These are phyloP conservation scores for Sinopyrophorus schimmeli DNA, from an alignment of 2,888 invertebrate species.

Conservation along the genomic window DNA sequence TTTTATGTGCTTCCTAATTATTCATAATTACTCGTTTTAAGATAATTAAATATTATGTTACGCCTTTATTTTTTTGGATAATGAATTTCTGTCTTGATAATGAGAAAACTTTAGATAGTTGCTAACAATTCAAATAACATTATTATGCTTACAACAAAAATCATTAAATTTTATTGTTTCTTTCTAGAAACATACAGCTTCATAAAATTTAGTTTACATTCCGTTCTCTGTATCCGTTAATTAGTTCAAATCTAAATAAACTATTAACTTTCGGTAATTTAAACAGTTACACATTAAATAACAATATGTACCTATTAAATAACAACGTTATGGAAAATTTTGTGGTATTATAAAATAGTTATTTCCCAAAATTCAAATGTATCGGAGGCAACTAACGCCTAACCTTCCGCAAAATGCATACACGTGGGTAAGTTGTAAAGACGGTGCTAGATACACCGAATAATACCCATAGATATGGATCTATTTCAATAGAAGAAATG, in stretches of 20 bases:
- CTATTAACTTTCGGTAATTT: too few species aligned
- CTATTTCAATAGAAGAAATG: too few species aligned
- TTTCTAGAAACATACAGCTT: background rate
- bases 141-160: constrained; percentile 22
- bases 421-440: constrained; percentile 1
- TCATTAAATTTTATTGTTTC: too few species aligned
- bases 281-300: too few species aligned
- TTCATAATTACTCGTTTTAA: constrained; percentile 32
- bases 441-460: background rate
- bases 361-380: too few species aligned
- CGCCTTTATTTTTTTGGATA: constrained; percentile 28
- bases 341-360: too few species aligned
- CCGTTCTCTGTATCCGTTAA: too few species aligned
- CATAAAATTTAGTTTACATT: too few species aligned
- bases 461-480: too few species aligned
- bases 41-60: constrained; percentile 31
- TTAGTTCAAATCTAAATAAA: too few species aligned
- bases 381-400: constrained; percentile 4
- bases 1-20: constrained; percentile 34
- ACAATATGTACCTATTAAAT: too few species aligned
- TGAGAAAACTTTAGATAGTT: constrained; percentile 26
- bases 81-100: constrained; percentile 27
- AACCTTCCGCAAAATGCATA: constrained; percentile 13
- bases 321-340: too few species aligned
- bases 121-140: constrained; percentile 23